Base-by-base conservation (phyloP, 2,888 invertebrate species). In the Noctua janthina region DNA sequence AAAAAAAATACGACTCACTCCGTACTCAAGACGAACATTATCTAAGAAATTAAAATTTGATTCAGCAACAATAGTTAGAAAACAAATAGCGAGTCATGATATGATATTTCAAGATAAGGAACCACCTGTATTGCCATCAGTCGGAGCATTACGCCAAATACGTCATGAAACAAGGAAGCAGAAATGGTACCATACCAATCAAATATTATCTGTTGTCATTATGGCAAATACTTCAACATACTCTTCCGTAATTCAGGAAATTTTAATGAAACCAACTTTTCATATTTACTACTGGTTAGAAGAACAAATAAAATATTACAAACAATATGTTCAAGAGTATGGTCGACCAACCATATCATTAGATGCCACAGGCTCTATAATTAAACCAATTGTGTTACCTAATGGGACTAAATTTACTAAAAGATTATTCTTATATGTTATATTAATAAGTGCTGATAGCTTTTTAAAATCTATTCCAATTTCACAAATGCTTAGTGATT, bases 361-460 rank as follows among this genome's bases (percentile, higher is more conserved):
- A 79, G 79, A 79, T 79, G 79, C 79, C 75, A 79, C 79, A 79
- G 79, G 79, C 74, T 79, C 79, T 79, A 79, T 79, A 75, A 75
- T 79, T 79, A 79, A 79, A 79, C 79, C 79, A 75, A 79, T 79
- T 75, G 74, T 74, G 66, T 75, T 79, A 79, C 74, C 79, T 74
- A 79, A 79, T 79, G 79, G 79, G 66, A 76, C 79, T 76, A 76
- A 79, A 79, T 79, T 79, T 79, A 79, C 79, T 76, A 79, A 79
- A 79, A 79, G 79, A 71, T 79, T 79, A 71, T 79, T 79, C 75
- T 75, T 79, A 79, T 79, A 79, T 79, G 79, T 79, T 75, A 75
- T 79, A 79, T 79, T 79, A 79, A 79, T 79, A 79, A 79, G 76
- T 79, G 79, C 79, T 79, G 79, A 79, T 79, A 79, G 79, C 79